Evolutionary conservation across 2,113 vertebrate genomes (phyloP).

Genomic region (Pongo abelii): DNA sequence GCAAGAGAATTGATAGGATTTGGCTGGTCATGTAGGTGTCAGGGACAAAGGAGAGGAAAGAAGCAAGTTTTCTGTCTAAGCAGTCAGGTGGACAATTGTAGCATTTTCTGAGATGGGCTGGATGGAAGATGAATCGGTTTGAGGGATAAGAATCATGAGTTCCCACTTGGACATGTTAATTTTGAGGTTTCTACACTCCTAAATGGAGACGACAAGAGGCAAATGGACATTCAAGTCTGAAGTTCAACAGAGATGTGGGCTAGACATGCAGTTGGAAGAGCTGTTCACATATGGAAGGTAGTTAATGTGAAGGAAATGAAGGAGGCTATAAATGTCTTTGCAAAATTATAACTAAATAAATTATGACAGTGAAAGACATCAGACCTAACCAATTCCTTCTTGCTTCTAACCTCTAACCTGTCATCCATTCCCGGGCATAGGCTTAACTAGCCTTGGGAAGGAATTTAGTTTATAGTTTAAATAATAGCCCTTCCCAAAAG

Average conservation of each 20-base stretch:
- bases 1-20: not conserved
- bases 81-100: not conserved
- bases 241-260: not conserved
- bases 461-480: too few species aligned
- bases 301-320: not conserved
- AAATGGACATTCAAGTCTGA: not conserved
- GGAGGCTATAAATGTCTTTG: too few species aligned
- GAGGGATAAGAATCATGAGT: not conserved
- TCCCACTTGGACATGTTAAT: not conserved
- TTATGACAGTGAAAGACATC: too few species aligned
- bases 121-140: not conserved
- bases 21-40: not conserved
- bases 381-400: too few species aligned
- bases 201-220: not conserved
- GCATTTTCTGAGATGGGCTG: not conserved
- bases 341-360: too few species aligned
- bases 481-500: too few species aligned
- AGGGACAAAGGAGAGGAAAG: not conserved
- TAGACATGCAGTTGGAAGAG: accelerated
- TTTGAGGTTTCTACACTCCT: not conserved
- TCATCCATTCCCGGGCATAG: too few species aligned
- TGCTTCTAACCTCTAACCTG: too few species aligned
- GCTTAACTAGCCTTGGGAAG: too few species aligned
- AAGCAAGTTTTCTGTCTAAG: not conserved
- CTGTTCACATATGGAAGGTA: accelerated